phyloP scores from a whole-genome alignment of 2,888 invertebrate genomes.

The Cephus runcator region DNA sequence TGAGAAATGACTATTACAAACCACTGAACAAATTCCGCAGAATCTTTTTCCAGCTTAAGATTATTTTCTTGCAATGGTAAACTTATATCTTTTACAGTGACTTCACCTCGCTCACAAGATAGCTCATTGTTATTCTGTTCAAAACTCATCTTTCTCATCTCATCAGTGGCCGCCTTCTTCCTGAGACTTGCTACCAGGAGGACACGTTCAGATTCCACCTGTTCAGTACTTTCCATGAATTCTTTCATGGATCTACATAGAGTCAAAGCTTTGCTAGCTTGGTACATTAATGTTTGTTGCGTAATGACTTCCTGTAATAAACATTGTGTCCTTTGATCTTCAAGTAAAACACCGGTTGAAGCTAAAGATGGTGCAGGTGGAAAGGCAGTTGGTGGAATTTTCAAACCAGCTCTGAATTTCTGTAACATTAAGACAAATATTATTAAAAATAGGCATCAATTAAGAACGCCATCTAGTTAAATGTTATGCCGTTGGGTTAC shows the following conservation, averaged over 20 bases:
- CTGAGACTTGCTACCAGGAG: conserved; percentile 60
- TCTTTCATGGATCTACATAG: conserved; percentile 66
- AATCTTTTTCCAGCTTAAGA: conserved; percentile 19
- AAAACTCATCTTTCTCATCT: conserved; percentile 35
- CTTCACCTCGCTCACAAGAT: conserved; percentile 30
- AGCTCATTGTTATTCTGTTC: conserved; percentile 13
- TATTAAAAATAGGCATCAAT: neutral
- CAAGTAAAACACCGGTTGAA: neutral
- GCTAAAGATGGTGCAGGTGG: neutral
- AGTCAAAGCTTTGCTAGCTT: conserved; percentile 65
- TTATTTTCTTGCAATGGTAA: conserved; percentile 37
- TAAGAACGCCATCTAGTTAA: neutral
- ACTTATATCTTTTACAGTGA: conserved; percentile 38
- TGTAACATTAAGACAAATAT: neutral
- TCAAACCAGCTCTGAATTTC: neutral
- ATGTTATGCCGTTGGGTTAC: conserved; percentile 17
- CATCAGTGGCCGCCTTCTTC: conserved; percentile 35
- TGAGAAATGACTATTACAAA: conserved; percentile 56
- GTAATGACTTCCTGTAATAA: conserved; percentile 41
- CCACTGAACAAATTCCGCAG: conserved; percentile 50
- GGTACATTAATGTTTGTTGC: conserved; percentile 49
- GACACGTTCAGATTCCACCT: conserved; percentile 68
- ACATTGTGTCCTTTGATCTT: conserved; percentile 6
- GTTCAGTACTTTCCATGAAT: conserved; percentile 65
- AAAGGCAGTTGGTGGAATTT: neutral